Evolutionary conservation across 1,140 invertebrate genomes (phyloP).

Genomic region (Hypsibius dujardini): DNA sequence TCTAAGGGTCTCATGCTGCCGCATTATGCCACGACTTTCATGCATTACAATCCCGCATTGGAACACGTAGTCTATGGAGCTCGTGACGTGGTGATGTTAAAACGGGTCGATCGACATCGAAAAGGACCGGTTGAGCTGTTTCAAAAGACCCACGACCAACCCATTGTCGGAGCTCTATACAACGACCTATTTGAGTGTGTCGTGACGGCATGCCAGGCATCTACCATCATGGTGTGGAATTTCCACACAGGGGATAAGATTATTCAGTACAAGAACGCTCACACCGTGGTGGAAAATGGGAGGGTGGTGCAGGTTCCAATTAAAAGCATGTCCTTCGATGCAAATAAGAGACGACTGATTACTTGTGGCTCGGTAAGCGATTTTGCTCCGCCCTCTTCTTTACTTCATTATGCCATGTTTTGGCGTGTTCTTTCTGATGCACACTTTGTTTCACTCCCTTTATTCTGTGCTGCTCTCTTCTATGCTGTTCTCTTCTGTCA

Average conservation of each 20-base stretch:
- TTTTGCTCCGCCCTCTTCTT: too few species aligned
- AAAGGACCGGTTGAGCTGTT: not conserved
- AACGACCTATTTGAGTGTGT: slow-evolving; percentile 21
- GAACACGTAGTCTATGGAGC: not conserved
- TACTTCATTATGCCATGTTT: too few species aligned
- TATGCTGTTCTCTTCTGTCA: too few species aligned
- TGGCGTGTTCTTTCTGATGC: too few species aligned
- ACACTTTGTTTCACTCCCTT: too few species aligned
- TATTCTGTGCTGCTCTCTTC: too few species aligned
- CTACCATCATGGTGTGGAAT: slow-evolving; percentile 30
- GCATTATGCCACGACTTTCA: not conserved
- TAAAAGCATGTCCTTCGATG: slow-evolving; percentile 28
- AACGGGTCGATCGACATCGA: not conserved
- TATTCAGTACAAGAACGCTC: slow-evolving; percentile 30
- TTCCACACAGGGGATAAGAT: slow-evolving; percentile 27
- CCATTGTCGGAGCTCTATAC: not conserved
- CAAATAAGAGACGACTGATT: slow-evolving; percentile 25
- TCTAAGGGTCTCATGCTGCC: not conserved
- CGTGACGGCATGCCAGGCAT: slow-evolving; percentile 27
- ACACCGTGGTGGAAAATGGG: slow-evolving; percentile 24
- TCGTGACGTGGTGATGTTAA: not conserved
- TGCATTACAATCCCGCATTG: not conserved
- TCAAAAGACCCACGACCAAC: not conserved
- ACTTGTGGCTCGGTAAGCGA: slow-evolving; percentile 25
- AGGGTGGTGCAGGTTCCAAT: slow-evolving; percentile 28